A percentile compares a stretch with the other conserved stretches of the same genome.
Evolutionary conservation across 2,888 invertebrate genomes (phyloP).

Genomic region (Rhimphoctona megacephalus): DNA sequence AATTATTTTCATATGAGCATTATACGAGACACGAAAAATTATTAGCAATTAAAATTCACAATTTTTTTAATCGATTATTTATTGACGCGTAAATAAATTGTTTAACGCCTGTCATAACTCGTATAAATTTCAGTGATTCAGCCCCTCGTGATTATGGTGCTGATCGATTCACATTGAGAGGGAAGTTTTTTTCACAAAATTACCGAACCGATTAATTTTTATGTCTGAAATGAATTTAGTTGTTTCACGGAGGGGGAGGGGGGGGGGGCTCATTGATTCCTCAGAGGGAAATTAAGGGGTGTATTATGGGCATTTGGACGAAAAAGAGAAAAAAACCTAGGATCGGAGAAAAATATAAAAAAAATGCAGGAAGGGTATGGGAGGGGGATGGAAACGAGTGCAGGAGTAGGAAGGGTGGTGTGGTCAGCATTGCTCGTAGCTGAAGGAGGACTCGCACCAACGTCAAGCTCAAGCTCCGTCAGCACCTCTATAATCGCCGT

Average conservation of each 20-base stretch:
- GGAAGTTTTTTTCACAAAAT: neutral
- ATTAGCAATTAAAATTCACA: neutral
- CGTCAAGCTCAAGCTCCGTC: slow-evolving; percentile 73
- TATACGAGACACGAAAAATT: too few species aligned
- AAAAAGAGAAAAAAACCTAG: neutral
- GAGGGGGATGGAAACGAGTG: slow-evolving; percentile 14
- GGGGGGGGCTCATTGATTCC: slow-evolving; percentile 24
- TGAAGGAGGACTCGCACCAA: slow-evolving; percentile 40
- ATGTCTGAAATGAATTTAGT: slow-evolving; percentile 41
- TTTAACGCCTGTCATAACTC: neutral
- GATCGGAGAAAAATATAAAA: neutral
- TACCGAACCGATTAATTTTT: slow-evolving; percentile 20
- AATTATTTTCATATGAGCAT: too few species aligned
- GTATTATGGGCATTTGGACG: slow-evolving; percentile 10
- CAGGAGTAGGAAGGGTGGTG: slow-evolving; percentile 50
- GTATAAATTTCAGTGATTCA: neutral
- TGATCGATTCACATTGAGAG: neutral
- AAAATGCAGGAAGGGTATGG: neutral
- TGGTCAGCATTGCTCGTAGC: slow-evolving; percentile 66
- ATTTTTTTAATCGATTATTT: neutral
- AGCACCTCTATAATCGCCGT: slow-evolving; percentile 81
- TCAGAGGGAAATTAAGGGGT: slow-evolving; percentile 23
- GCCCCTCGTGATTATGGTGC: neutral
- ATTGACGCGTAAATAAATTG: neutral
- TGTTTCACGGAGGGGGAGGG: slow-evolving; percentile 28